phyloP scores from a whole-genome alignment of 2,113 vertebrate species.

The Chaetodon auriga region DNA sequence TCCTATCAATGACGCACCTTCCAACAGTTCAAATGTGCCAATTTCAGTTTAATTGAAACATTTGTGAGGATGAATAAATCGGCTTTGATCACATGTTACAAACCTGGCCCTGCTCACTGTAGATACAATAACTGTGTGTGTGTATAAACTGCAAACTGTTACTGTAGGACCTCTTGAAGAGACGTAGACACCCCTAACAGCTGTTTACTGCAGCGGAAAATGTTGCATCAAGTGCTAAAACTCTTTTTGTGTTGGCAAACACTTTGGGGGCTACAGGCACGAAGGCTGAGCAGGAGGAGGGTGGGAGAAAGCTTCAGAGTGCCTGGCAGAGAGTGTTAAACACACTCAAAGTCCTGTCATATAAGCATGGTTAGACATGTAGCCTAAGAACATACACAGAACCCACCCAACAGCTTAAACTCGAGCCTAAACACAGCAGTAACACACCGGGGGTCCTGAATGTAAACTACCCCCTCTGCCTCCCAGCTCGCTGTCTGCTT shows the following conservation, averaged over 20 bases:
- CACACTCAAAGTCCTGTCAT: constrained; percentile 28
- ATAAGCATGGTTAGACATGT: too few species aligned
- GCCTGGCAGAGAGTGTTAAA: neutral
- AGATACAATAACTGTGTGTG: neutral
- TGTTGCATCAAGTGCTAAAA: constrained; percentile 44
- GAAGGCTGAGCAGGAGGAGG: neutral
- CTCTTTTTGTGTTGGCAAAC: constrained; percentile 57
- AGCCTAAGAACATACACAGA: neutral
- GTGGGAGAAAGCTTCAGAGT: neutral
- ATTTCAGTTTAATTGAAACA: neutral
- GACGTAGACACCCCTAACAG: neutral
- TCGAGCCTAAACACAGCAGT: neutral
- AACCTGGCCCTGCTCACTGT: neutral
- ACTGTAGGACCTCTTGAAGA: neutral
- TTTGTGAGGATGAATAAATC: constrained; percentile 1
- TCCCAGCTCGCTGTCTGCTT: neutral
- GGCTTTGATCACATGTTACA: neutral
- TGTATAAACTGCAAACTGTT: constrained; percentile 10
- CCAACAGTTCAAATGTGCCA: neutral
- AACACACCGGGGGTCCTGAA: neutral
- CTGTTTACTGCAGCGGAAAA: constrained; percentile 35
- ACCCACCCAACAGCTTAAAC: neutral
- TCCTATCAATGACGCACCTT: neutral
- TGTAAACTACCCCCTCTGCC: neutral
- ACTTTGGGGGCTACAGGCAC: constrained; percentile 17